phyloP scores from a whole-genome alignment of 2,888 invertebrate genomes.

The Amphiduros pacificus region DNA sequence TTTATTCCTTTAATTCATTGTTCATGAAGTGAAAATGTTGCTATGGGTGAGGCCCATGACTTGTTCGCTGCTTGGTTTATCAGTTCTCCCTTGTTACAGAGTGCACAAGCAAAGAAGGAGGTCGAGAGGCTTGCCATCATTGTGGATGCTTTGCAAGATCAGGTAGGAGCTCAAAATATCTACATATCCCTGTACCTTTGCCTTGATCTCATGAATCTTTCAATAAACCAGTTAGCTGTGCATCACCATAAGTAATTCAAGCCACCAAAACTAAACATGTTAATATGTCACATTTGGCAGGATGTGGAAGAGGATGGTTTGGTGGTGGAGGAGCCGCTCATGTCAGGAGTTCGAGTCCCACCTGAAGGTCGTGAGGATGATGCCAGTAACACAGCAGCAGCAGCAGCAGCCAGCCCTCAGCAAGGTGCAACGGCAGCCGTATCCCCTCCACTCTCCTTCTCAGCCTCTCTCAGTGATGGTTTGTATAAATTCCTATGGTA shows the following conservation, averaged over 20 bases:
- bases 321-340: not conserved
- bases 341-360: not conserved
- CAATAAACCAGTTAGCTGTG: not conserved
- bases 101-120: conserved; percentile 45
- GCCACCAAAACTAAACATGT: too few relatives aligned
- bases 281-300: not conserved
- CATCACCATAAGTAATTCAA: too few relatives aligned
- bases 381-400: not conserved
- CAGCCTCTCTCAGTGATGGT: too few relatives aligned
- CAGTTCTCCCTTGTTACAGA: conserved; percentile 36
- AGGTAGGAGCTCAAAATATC: conserved; percentile 33
- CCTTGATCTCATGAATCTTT: too few relatives aligned
- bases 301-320: conserved; percentile 31
- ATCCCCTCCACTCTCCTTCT: too few relatives aligned
- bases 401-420: not conserved
- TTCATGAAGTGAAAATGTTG: too few relatives aligned
- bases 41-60: too few relatives aligned
- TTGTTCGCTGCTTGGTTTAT: too few relatives aligned
- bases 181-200: too few relatives aligned
- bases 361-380: not conserved
- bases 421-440: too few relatives aligned
- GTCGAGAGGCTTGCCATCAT: conserved; percentile 46
- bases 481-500: too few relatives aligned
- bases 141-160: conserved; percentile 44
- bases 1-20: too few relatives aligned